Base-by-base conservation (phyloP, 1,140 invertebrate genomes). In the Hylaeus volcanicus region DNA sequence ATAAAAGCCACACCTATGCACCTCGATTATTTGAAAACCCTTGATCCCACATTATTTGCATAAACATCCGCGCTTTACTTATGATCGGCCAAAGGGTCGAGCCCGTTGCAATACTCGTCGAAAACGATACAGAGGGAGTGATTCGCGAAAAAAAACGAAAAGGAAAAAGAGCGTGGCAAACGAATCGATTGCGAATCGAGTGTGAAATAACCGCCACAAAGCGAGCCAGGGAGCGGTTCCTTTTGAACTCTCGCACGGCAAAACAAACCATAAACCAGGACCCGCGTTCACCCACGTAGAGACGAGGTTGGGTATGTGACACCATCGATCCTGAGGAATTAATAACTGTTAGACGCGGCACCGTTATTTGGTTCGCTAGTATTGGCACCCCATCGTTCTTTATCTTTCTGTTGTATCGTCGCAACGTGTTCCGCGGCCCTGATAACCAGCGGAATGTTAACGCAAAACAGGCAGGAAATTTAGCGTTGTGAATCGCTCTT, bases 131-230 rank as follows among this genome's bases (percentile, higher is more conserved):
- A 43, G 39, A 39, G 61, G 9, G 39, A 39, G 41, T 64, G 61
- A 43, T 8, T 64, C 41, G 12, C 0, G n/a, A 48, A 48, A 48
- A 48, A 8, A 37, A 45, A 26, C 45, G 74, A 60, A 43, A 61
- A 55, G 58, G 65, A 11, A 55, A 26, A 39, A 12, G 15, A 63
- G 64, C 65, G 71, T 64, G 56, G 69, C 77, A 71, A 86, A 85
- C 82, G 80, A 86, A 79, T 82, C 74, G 81, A 86, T 88, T 79
- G 81, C 65, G 83, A 81, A 75, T 84, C 79, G 74, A 89, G 88
- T 88, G 86, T 88, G 86, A 88, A 89, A 89, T 86, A 89, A 88
- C 75, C 81, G 81, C 55, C 26, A 12, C 70, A 51, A 77, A 4
- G n/a, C 14, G 39, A 53, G 53, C n/a, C 39, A 26, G 2, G 37